Evolutionary conservation across 2,797 vertebrate species (phyloP).

Genomic region (Poeciliopsis gracilis): DNA sequence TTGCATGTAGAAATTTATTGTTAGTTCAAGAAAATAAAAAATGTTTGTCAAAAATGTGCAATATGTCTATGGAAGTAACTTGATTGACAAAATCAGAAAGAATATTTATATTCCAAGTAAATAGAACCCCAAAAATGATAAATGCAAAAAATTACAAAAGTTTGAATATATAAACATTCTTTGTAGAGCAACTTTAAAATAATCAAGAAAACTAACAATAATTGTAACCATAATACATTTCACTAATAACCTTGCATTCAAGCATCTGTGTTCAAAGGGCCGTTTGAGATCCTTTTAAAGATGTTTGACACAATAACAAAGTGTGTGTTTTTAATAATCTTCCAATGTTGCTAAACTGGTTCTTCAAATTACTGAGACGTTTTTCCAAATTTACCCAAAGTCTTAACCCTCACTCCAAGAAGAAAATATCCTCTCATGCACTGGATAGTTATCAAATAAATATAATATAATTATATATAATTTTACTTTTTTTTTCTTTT

Average conservation of each 20-base stretch:
- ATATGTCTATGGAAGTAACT: background rate
- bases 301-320: background rate
- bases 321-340: background rate
- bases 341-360: background rate
- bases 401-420: background rate
- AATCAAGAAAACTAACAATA: background rate
- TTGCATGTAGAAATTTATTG: background rate
- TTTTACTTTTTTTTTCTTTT: background rate
- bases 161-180: background rate
- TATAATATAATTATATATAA: no score
- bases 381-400: background rate
- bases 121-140: background rate
- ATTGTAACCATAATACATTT: background rate
- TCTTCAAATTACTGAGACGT: background rate
- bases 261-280: background rate
- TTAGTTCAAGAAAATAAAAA: background rate
- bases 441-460: background rate
- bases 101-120: background rate
- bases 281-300: background rate
- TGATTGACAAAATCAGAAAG: background rate
- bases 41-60: background rate
- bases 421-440: background rate
- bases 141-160: background rate
- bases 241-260: background rate
- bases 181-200: background rate